Percentiles rank a stretch among this genome's conserved stretches.
These are phyloP conservation scores for Troides aeacus DNA, from an alignment of 2,888 invertebrate genomes.

Conservation along the genomic window DNA sequence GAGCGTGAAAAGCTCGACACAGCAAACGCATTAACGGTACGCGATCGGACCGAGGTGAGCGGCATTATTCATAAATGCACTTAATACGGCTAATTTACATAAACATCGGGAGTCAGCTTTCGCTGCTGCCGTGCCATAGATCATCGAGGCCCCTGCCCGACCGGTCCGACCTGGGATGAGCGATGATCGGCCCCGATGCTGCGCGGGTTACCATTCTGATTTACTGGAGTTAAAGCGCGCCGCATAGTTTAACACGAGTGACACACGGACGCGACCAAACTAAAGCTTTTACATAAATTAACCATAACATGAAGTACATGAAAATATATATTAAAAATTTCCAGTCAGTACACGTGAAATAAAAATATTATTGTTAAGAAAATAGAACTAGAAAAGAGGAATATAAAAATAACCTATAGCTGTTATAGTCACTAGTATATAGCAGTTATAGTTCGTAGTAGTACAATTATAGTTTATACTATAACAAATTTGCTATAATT, in stretches of 20 bases:
- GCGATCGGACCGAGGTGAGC: constrained; percentile 6
- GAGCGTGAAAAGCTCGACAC: constrained; percentile 15
- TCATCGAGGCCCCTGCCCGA: constrained; percentile 35
- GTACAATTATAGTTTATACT: too few species aligned
- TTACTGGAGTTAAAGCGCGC: constrained; percentile 54
- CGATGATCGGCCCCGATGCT: constrained; percentile 47
- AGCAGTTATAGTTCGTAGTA: too few species aligned
- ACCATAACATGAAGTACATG: background rate
- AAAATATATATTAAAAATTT: background rate
- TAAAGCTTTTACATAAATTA: background rate
- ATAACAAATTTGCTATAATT: too few species aligned
- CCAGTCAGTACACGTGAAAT: too few species aligned
- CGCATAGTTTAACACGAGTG: constrained; percentile 43
- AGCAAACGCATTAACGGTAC: constrained; percentile 28
- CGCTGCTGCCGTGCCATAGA: constrained; percentile 36
- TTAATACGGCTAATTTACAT: constrained; percentile 39
- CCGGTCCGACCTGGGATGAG: constrained; percentile 42
- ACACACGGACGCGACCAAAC: constrained; percentile 31
- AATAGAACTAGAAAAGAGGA: too few species aligned
- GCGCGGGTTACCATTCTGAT: constrained; percentile 51
- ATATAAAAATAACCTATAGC: too few species aligned
- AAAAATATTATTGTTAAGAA: too few species aligned
- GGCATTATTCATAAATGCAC: constrained; percentile 30
- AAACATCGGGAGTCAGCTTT: constrained; percentile 38
- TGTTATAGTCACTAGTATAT: too few species aligned